phyloP scores from a whole-genome alignment of 2,888 invertebrate genomes.

The Apeira syringaria region DNA sequence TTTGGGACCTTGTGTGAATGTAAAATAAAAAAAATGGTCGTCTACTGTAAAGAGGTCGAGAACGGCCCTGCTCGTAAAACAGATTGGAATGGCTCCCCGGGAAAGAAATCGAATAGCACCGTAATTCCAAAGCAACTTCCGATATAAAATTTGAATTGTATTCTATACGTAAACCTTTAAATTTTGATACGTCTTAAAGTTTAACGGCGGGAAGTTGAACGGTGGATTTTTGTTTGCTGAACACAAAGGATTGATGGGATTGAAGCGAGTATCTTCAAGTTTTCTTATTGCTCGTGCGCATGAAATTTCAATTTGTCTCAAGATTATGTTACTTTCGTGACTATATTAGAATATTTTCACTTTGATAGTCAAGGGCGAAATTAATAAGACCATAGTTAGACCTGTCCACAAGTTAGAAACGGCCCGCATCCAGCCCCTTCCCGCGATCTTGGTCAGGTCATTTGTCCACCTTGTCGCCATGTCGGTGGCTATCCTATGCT shows the following conservation, averaged over 20 bases:
- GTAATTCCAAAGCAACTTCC: constrained; percentile 30
- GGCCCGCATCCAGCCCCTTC: too few species aligned
- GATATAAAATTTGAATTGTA: constrained; percentile 52
- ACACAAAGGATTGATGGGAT: constrained; percentile 16
- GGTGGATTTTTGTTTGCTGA: constrained; percentile 5
- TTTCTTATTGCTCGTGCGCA: background rate
- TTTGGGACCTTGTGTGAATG: too few species aligned
- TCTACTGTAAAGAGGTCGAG: constrained; percentile 1
- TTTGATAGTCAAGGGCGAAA: too few species aligned
- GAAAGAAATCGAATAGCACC: constrained; percentile 44
- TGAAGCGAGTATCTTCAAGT: background rate
- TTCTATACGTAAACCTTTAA: constrained; percentile 43
- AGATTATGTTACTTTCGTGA: too few species aligned
- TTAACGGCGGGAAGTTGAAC: constrained; percentile 27
- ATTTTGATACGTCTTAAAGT: constrained; percentile 33
- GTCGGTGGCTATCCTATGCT: too few species aligned
- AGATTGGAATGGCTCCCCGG: constrained; percentile 45
- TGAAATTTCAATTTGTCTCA: constrained; percentile 2
- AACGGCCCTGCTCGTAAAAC: constrained; percentile 44
- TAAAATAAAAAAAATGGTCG: too few species aligned
- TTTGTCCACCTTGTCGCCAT: too few species aligned
- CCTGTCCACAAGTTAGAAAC: too few species aligned
- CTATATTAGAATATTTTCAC: too few species aligned
- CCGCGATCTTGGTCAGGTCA: too few species aligned
- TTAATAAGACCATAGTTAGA: too few species aligned